Conservation (phyloP, 2,888 invertebrate species). For the Drosophila diplacantha region DNA sequence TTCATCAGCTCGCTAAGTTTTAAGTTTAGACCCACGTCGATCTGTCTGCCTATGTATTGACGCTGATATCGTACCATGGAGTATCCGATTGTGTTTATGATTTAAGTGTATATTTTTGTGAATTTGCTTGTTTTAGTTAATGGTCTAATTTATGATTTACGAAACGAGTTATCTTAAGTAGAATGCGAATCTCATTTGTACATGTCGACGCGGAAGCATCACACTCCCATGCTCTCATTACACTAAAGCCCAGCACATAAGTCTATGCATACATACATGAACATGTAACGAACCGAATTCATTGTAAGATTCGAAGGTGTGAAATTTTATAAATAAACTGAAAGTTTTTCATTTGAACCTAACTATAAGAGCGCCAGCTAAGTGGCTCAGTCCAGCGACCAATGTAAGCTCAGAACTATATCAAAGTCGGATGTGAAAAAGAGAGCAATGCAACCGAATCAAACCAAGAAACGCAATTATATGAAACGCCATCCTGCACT, state of each 20-base stretch:
- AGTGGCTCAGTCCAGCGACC: conserved; percentile 32
- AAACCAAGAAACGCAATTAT: conserved; percentile 32
- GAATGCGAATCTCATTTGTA: conserved; percentile 65
- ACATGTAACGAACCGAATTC: conserved; percentile 37
- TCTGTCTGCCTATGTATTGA: conserved; percentile 13
- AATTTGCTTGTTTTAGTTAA: conserved; percentile 60
- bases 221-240: conserved; percentile 37
- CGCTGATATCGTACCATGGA: conserved; percentile 14
- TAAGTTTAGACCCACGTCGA: conserved; percentile 41
- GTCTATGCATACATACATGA: conserved; percentile 27
- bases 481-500: conserved; percentile 53
- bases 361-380: conserved; percentile 47
- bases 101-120: conserved; percentile 64
- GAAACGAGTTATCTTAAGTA: conserved; percentile 53
- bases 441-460: conserved; percentile 3
- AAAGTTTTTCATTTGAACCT: conserved; percentile 59
- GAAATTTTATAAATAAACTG: conserved; percentile 65
- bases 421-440: conserved; percentile 17
- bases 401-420: conserved; percentile 25
- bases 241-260: conserved; percentile 27
- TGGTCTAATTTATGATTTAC: conserved; percentile 53
- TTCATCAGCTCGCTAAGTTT: conserved; percentile 56
- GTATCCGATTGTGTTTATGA: conserved; percentile 39
- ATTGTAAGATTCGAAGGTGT: conserved; percentile 52
- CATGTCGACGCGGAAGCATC: conserved; percentile 43